Percentiles rank a stretch among this genome's conserved stretches.
Evolutionary conservation across 2,888 invertebrate genomes (phyloP).

Genomic region (Aspidiotus destructor): DNA sequence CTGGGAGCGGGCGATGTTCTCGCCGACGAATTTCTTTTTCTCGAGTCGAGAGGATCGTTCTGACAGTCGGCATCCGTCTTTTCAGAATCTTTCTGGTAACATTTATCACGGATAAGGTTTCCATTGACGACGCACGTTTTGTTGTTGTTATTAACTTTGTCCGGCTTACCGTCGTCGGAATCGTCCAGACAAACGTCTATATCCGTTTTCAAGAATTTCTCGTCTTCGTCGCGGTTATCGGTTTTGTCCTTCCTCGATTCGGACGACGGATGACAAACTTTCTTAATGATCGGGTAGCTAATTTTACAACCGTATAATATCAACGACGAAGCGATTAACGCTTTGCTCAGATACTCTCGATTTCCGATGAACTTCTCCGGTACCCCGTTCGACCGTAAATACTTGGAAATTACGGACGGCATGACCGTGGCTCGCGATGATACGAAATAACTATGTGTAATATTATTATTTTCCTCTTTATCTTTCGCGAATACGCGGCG

Average conservation of each 20-base stretch:
- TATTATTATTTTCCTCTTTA: too few species aligned
- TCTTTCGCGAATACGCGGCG: too few species aligned
- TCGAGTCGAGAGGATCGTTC: constrained; percentile 37
- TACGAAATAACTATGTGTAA: too few species aligned
- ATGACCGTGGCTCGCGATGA: constrained; percentile 40
- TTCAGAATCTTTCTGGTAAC: constrained; percentile 1
- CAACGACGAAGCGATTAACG: constrained; percentile 51
- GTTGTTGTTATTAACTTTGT: constrained; percentile 23
- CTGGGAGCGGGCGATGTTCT: constrained; percentile 47
- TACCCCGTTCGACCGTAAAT: constrained; percentile 47
- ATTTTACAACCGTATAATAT: constrained; percentile 53
- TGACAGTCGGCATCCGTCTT: constrained; percentile 27
- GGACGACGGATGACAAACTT: constrained; percentile 41
- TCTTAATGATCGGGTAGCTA: constrained; percentile 51
- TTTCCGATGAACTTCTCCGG: constrained; percentile 50
- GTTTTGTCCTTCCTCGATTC: constrained; percentile 17
- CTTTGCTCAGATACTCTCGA: constrained; percentile 51
- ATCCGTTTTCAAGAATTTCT: neutral
- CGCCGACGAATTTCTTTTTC: constrained; percentile 12
- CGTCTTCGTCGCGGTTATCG: neutral
- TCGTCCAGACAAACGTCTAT: constrained; percentile 2
- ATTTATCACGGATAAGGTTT: constrained; percentile 19
- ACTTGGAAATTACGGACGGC: constrained; percentile 57
- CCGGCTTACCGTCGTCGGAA: neutral
- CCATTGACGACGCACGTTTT: constrained; percentile 16